Conservation (phyloP, 2,113 vertebrate species). For the Microtus richardsoni region DNA sequence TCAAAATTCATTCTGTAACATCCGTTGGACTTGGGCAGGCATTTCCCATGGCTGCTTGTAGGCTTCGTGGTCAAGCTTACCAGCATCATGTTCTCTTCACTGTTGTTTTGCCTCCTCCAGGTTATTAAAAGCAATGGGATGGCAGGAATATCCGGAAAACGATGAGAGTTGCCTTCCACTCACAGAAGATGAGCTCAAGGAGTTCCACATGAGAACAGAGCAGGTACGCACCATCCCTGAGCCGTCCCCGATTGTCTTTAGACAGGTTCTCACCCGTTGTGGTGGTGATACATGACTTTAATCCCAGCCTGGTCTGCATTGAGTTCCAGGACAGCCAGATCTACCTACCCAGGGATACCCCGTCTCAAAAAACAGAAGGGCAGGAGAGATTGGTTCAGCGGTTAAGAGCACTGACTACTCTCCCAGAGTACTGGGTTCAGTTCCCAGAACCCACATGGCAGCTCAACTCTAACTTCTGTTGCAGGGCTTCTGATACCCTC, state of each 20-base stretch:
- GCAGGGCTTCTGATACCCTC: neutral
- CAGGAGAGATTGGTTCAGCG: neutral
- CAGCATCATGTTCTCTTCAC: neutral
- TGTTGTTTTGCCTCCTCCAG: constrained; percentile 81
- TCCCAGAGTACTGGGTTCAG: neutral
- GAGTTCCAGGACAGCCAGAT: neutral
- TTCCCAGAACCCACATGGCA: neutral
- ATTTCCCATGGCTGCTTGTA: neutral
- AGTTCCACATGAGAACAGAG: constrained; percentile 98
- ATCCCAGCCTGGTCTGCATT: neutral
- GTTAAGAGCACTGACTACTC: neutral
- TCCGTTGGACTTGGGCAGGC: neutral
- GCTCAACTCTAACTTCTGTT: neutral
- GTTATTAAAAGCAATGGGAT: constrained; percentile 99
- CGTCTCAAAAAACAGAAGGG: neutral
- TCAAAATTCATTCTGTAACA: neutral
- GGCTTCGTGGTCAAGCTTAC: neutral
- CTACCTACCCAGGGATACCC: neutral
- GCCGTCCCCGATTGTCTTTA: neutral
- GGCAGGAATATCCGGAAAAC: constrained; percentile 99
- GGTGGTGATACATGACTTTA: neutral
- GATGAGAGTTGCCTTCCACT: constrained; percentile 98
- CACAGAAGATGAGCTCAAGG: constrained; percentile 98
- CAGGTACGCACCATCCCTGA: constrained; percentile 87
- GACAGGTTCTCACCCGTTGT: neutral